These are phyloP conservation scores for Danionella dracula DNA, from an alignment of 2,797 vertebrate genomes.

Conservation along the genomic window DNA sequence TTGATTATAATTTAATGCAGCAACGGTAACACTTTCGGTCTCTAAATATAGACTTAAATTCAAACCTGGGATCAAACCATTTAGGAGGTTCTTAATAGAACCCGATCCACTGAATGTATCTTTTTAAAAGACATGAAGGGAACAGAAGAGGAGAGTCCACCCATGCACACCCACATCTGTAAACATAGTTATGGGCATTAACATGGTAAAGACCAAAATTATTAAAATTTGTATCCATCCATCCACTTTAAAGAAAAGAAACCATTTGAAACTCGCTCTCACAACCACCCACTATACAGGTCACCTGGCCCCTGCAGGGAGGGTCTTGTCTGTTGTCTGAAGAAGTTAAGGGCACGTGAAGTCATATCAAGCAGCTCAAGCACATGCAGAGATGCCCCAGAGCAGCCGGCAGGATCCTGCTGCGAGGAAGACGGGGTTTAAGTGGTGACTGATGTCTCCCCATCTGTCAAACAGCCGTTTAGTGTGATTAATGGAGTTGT, in stretches of 20 bases:
- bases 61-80: too few relatives aligned
- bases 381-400: slow-evolving; percentile 37
- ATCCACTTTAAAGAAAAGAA: slow-evolving; percentile 33
- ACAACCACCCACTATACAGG: slow-evolving; percentile 45
- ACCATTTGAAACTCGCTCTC: slow-evolving; percentile 42
- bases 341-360: slow-evolving; percentile 51
- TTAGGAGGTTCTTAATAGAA: too few relatives aligned
- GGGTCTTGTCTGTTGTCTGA: slow-evolving; percentile 63
- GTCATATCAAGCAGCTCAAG: not conserved
- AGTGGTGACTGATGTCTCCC: slow-evolving; percentile 68
- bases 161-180: slow-evolving; percentile 2
- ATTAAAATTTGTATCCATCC: too few relatives aligned
- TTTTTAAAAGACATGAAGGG: slow-evolving; percentile 19
- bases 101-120: not conserved
- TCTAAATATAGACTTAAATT: too few relatives aligned
- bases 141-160: slow-evolving; percentile 8
- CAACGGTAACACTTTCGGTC: too few relatives aligned
- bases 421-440: slow-evolving; percentile 33
- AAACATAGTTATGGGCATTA: too few relatives aligned
- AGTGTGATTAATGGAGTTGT: slow-evolving; percentile 66
- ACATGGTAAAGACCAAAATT: not conserved
- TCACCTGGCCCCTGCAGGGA: slow-evolving; percentile 56
- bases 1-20: too few relatives aligned
- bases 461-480: slow-evolving; percentile 66
- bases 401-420: slow-evolving; percentile 1